Base-by-base conservation (phyloP, 1,140 invertebrate species). In the Dolichoris vasculosae region DNA sequence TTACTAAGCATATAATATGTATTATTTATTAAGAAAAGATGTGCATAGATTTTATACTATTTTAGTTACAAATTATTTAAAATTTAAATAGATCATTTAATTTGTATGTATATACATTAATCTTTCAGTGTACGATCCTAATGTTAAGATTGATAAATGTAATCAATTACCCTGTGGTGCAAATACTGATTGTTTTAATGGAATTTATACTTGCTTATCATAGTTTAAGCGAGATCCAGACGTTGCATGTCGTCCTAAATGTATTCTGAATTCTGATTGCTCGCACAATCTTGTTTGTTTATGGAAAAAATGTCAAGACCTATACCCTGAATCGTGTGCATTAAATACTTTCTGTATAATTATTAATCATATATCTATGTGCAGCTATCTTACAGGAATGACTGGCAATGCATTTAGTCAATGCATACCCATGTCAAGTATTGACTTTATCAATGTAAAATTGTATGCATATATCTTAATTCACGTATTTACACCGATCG, bases 291-390 rank as follows among this genome's bases (percentile, higher is more conserved):
- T 95, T 89, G 95, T 96, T 69, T 97, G 97, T 90, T 93, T 96
- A 15, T 94, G 93, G 87, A 96, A 95, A 87, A 96, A 95, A 88
- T 97, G 96, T 90, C 88, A 93, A 75, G 94, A 97, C 91, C 96
- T 96, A 15, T 97, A 96, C 88, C 91, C 94, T 30, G 96, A 95
- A 82, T 95, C 94, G 30, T 96, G 97, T 89, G 97, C 96, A 48
- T 89, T 94, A 69, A 96, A 96, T 90, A 96, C 97, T 2, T 91
- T 95, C 51, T 97, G 97, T 89, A 94, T 94, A 87, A 96, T 97
- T 3, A 92, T 96, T 11, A 96, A 96, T 91, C 97, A 97, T 90
- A 94, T 96, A 86, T 96, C 96, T 23, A 95, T 96, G 84, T 97
- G 97, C 88, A 94, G 93, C 79, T 97, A 96, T 89, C 94, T 95